Evolutionary conservation across 2,113 vertebrate genomes (phyloP).

Genomic region (Leptobrachium leishanense): DNA sequence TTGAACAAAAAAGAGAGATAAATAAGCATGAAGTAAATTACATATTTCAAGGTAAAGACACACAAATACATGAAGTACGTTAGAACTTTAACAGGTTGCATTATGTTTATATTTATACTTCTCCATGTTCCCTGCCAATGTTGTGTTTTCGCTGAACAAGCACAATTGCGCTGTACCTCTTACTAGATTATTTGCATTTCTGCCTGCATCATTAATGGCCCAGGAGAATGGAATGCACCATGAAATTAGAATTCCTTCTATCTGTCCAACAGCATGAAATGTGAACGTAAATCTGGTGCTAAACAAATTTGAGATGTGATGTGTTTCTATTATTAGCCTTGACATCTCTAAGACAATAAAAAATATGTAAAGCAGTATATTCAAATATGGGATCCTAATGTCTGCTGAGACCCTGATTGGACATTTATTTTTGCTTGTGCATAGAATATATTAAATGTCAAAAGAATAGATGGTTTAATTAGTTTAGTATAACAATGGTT

Average conservation of each 20-base stretch:
- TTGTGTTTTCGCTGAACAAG: not conserved
- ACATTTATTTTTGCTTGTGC: too few relatives aligned
- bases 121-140: constrained; percentile 1
- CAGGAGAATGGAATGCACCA: constrained; percentile 10
- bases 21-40: too few relatives aligned
- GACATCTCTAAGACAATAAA: not conserved
- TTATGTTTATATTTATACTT: too few relatives aligned
- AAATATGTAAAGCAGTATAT: constrained; percentile 48
- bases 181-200: constrained; percentile 16
- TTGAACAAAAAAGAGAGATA: too few relatives aligned
- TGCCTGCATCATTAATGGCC: constrained; percentile 22
- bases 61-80: too few relatives aligned
- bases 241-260: not conserved
- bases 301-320: not conserved
- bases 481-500: too few relatives aligned
- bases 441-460: too few relatives aligned
- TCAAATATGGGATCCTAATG: too few relatives aligned
- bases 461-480: too few relatives aligned
- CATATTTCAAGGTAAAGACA: too few relatives aligned
- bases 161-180: not conserved
- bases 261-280: not conserved
- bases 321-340: not conserved
- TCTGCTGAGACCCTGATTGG: too few relatives aligned
- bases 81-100: too few relatives aligned
- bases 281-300: constrained; percentile 1